Evolutionary conservation across 2,888 invertebrate species (phyloP), one percentile per base, ranked within the genome.

Genomic region (Heteromurus nitidus): DNA sequence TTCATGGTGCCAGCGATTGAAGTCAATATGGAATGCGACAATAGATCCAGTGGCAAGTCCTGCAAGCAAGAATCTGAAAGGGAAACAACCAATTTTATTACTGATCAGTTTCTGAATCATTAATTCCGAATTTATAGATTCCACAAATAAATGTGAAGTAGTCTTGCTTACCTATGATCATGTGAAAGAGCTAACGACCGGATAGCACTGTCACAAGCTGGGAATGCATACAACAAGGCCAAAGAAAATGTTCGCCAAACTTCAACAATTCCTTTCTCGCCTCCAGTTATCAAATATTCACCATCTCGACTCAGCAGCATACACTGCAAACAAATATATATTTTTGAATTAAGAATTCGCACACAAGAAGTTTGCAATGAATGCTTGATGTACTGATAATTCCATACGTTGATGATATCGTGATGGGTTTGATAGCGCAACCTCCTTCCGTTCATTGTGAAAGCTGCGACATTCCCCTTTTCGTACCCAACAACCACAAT

Each of bases 11-110:
- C 97, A 97, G 89, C 96, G 92, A 91, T 99, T 99, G 92, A 99
- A 99, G 91, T 99, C 99, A 90, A 99, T 98, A 91, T 99, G 98
- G 91, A 99, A 99, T 88, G 99, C 98, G 83, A 99, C 96, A 87
- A 99, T 94, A 72, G 99, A 98, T 72, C 99, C 99, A 87, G 98
- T 96, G 79, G 98, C 96, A 79, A 99, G 91, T 73, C 99, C 99
- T 88, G 98, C 98, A 88, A 99, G 91, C 87, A 99, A 92, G 91
- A 98, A 99, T 90, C 98, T 98, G 90, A n/a, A 91, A 90, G 87
- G 36, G 36, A 36, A 36, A n/a, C n/a, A 36, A 36, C 13, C 5
- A 36, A 13, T 36, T 36, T 36, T n/a, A n/a, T n/a, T n/a, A n/a
- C n/a, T n/a, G 20, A 30, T 31, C n/a, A 30, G 20, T 30, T 30